Percentiles rank a stretch among this genome's conserved stretches.
These are phyloP conservation scores for Tragulus kanchil DNA, from an alignment of 2,113 vertebrate genomes.

Conservation along the genomic window DNA sequence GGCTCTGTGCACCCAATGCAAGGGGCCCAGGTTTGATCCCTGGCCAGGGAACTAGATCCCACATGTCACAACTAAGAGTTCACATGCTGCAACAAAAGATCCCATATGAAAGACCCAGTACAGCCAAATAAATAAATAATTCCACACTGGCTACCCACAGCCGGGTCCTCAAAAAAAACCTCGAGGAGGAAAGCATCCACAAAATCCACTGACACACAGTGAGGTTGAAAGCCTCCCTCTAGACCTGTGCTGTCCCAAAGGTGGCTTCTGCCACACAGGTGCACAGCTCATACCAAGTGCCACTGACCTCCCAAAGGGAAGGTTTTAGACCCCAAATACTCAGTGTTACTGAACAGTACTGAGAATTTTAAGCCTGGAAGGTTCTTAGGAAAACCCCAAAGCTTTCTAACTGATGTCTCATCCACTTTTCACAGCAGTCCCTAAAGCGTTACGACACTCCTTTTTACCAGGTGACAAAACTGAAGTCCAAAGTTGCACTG, in stretches of 20 bases:
- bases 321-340: background rate
- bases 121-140: background rate
- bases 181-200: background rate
- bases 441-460: background rate
- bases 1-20: background rate
- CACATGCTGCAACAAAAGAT: background rate
- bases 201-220: background rate
- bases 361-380: no score
- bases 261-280: background rate
- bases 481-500: background rate
- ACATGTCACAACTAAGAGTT: background rate
- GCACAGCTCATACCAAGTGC: accelerated
- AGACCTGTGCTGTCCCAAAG: background rate
- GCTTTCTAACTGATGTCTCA: background rate
- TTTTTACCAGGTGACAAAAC: background rate
- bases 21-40: background rate
- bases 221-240: background rate
- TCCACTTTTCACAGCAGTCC: background rate
- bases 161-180: background rate
- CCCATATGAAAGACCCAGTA: background rate
- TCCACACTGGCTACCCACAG: accelerated
- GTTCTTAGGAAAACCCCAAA: no score
- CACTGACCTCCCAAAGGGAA: background rate
- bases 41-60: background rate
- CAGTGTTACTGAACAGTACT: background rate